Evolutionary conservation across 2,113 vertebrate species (phyloP), one percentile per base, ranked within the genome.

Genomic region (Seriola dumerili): DNA sequence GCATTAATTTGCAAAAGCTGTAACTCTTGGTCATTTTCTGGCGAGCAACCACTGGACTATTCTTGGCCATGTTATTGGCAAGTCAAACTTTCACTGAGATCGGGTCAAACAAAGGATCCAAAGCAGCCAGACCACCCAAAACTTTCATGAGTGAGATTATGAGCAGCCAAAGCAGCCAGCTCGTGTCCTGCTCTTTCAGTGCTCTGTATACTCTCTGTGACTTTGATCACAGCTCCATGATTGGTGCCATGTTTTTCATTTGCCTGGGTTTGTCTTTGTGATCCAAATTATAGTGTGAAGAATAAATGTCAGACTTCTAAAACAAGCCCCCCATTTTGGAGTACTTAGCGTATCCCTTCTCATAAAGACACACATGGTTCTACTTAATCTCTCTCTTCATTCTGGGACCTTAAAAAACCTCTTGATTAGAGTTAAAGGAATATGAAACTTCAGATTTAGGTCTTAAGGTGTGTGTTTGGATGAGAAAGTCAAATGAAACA

Each of bases 351-450:
- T 83, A 78, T 54, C 58, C 81, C 66, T 48, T 81, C 77, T 88
- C 83, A 81, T 91, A 85, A 89, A 87, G 78, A 85, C 84, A 91
- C 94, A 94, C 74, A 90, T 94, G 94, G 81, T 91, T 93, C 64
- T 80, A 78, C 69, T 94, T 76, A 81, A 81, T 90, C 77, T 78
- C 77, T 66, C 71, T 85, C 72, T 80, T 85, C 77, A 79, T 77
- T 86, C 67, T 80, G 69, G 68, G 88, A 81, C 82, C 80, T 86
- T 64, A 79, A 84, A 38, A 85, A 74, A 74, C 40, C 66, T 73
- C 84, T 90, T 91, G 85, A 94, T 93, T 92, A 72, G 66, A 88
- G 76, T 77, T 80, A 92, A 91, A 92, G 72, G 81, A 90, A 89
- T 88, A 88, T 89, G 65, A 88, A 90, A 88, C 76, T 83, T 29